A percentile compares a stretch with the other conserved stretches of the same genome.
phyloP scores from a whole-genome alignment of 2,113 vertebrate genomes.

The Gnathonemus echidnorhynchus region DNA sequence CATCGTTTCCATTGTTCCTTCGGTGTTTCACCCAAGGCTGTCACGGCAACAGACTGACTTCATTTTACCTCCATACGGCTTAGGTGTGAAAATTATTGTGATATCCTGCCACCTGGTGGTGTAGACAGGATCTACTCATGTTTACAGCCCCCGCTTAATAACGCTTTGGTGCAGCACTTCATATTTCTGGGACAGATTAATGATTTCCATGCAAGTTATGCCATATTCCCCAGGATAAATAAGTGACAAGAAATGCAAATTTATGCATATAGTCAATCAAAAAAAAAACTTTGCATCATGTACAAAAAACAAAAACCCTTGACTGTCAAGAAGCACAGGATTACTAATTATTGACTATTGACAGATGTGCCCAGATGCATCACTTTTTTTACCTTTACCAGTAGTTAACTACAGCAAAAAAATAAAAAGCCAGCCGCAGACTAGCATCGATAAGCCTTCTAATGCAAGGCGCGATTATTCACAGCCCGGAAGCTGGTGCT shows the following conservation, averaged over 20 bases:
- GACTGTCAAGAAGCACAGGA: neutral
- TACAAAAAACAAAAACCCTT: neutral
- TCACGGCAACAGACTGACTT: neutral
- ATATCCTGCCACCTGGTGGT: slow-evolving; percentile 10
- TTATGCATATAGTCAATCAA: neutral
- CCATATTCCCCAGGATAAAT: neutral
- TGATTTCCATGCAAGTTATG: neutral
- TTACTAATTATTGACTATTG: neutral
- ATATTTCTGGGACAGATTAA: neutral
- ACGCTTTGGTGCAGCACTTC: neutral
- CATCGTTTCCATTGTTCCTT: neutral
- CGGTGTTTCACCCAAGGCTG: neutral
- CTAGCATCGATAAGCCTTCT: neutral
- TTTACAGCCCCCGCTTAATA: neutral
- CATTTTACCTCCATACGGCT: neutral
- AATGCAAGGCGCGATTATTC: neutral
- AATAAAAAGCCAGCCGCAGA: neutral
- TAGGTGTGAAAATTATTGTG: neutral
- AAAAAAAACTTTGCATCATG: neutral
- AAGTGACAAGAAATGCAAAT: neutral
- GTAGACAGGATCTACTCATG: neutral
- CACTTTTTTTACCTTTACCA: neutral
- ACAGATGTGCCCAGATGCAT: neutral
- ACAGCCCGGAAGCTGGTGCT: neutral
- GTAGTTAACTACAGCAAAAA: neutral